phyloP scores from a whole-genome alignment of 2,797 vertebrate species.

The Oreochromis mossambicus region DNA sequence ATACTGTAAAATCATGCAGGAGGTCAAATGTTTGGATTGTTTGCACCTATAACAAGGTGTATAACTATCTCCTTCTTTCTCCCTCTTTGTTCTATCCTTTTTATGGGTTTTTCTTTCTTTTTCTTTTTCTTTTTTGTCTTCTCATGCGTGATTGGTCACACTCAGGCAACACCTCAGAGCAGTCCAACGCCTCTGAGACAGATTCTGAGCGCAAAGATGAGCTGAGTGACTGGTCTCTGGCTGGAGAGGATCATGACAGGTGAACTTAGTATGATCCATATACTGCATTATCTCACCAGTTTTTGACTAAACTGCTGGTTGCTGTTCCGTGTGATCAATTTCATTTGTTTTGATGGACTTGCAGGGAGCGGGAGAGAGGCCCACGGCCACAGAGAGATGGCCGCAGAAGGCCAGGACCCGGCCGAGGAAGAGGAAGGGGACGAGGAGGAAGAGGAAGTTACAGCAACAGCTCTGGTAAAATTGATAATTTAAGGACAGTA shows the following conservation, averaged over 20 bases:
- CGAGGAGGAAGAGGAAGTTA: conserved; percentile 85
- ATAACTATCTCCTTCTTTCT: background rate
- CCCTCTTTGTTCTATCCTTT: background rate
- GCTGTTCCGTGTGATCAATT: background rate
- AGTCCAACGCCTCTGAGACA: conserved; percentile 94
- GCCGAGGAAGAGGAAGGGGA: conserved; percentile 85
- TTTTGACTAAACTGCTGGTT: background rate
- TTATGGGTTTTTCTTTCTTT: background rate
- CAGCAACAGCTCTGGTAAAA: conserved; percentile 86
- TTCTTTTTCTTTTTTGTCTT: background rate
- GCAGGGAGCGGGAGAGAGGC: conserved; percentile 75
- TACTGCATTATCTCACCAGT: background rate
- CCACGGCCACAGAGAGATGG: conserved; percentile 80
- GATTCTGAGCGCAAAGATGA: conserved; percentile 96
- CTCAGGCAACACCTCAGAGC: conserved; percentile 93
- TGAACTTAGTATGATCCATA: background rate
- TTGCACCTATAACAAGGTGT: background rate
- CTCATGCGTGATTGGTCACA: background rate
- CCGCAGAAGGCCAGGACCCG: conserved; percentile 80
- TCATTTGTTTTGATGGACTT: background rate
- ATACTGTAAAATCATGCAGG: background rate
- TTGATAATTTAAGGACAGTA: background rate
- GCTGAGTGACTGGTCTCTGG: conserved; percentile 95
- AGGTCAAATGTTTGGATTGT: background rate
- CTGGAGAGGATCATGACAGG: conserved; percentile 87